Evolutionary conservation across 2,888 invertebrate species (phyloP).

Genomic region (Homarus gammarus): DNA sequence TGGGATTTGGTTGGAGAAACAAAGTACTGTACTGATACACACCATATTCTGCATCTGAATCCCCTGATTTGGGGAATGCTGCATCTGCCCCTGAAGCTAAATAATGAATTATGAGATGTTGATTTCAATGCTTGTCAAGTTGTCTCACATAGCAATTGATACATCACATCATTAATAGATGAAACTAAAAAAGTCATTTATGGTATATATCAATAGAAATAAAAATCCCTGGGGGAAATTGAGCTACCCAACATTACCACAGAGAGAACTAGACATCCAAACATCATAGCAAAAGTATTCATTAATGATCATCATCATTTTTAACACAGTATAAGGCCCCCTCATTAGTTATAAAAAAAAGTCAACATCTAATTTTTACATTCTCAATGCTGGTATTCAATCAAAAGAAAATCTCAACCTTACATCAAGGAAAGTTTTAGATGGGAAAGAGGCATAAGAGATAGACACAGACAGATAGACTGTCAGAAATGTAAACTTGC

Average conservation of each 20-base stretch:
- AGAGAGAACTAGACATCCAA: background rate
- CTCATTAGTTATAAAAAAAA: background rate
- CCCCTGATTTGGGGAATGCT: too few species aligned
- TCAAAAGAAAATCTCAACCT: background rate
- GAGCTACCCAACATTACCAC: background rate
- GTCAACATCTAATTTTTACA: background rate
- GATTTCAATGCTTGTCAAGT: background rate
- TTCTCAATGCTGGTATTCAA: background rate
- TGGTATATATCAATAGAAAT: background rate
- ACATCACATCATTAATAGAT: background rate
- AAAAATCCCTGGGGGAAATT: background rate
- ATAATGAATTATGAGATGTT: background rate
- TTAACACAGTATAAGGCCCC: background rate
- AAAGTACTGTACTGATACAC: too few species aligned
- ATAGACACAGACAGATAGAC: background rate
- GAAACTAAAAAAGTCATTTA: background rate
- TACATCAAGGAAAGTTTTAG: background rate
- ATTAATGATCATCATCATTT: background rate
- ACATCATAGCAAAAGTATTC: background rate
- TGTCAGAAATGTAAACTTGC: background rate
- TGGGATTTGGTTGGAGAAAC: too few species aligned
- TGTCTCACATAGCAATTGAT: background rate
- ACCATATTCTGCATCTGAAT: too few species aligned
- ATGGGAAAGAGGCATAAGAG: background rate
- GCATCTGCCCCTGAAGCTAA: too few species aligned